Evolutionary conservation across 2,888 invertebrate species (phyloP), one percentile per base, ranked within the genome.

Genomic region (Loripinus fragilis): DNA sequence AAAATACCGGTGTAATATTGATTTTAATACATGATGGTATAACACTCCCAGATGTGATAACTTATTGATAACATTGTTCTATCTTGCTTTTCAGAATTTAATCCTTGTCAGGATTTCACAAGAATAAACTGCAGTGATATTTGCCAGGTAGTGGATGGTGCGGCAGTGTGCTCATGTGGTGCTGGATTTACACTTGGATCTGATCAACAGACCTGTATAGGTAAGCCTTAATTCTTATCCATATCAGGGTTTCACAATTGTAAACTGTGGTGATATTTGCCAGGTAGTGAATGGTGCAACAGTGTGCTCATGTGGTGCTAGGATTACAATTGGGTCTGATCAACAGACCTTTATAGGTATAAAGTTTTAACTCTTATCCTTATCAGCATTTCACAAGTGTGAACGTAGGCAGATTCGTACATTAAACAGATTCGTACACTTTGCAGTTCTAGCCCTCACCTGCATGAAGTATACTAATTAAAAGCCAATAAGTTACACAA

Each of bases 251-350:
- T 78, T 85, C 15, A 68, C 77, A 23, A 76, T 71, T 28, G 42
- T 65, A 0, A 71, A 73, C 17, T 85, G 84, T 65, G 74, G 76
- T 15, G 48, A 85, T 48, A 81, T 80, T 17, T 85, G 84, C 67
- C 2, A 66, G 23, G 72, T 80, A 30, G 68, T 74, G 7, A 28
- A 72, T 28, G 15, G 71, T 15, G 41, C 35, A 10, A 45, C 81
- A 50, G 75, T 79, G 0, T 99, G 98, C 90, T 95, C 96, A 78
- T 99, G 99, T 71, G 80, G 78, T 20, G 70, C 77, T 10, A 88
- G 89, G 0, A 87, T 78, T 76, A 71, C 91, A 10, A 80, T 89
- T 0, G 76, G 81, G 2, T 72, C 76, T 1, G 88, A 88, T 66
- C 50, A 80, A 10, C 65, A 80, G 50, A 85, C 81, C 0, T 88